phyloP scores from a whole-genome alignment of 1,140 invertebrate species.

The Sycophaga agraensis region DNA sequence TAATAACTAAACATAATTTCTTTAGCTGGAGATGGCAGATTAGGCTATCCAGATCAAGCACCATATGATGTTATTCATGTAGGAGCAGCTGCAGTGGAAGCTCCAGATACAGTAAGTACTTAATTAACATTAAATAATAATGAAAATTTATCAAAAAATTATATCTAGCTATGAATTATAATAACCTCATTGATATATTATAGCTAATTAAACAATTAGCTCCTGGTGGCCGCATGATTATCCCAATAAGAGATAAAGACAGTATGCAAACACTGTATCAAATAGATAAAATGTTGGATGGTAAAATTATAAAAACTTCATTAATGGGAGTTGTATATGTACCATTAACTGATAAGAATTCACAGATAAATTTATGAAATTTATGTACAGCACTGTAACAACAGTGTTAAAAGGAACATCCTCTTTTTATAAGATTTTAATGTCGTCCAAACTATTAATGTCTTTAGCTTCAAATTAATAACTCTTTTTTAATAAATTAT shows the following conservation, averaged over 20 bases:
- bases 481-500: no score
- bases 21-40: conserved; percentile 67
- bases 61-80: conserved; percentile 77
- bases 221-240: no score
- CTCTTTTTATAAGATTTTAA: no score
- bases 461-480: no score
- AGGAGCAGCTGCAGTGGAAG: conserved; percentile 54
- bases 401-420: background rate
- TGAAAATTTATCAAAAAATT: no score
- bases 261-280: conserved; percentile 78
- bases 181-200: no score
- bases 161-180: no score
- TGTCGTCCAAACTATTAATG: no score
- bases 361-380: conserved; percentile 60
- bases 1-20: background rate
- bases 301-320: conserved; percentile 72
- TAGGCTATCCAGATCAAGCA: conserved; percentile 61
- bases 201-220: no score
- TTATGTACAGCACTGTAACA: conserved; percentile 36
- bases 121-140: no score
- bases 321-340: conserved; percentile 98
- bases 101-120: conserved; percentile 57
- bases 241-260: conserved; percentile 42
- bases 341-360: conserved; percentile 86
- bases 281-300: conserved; percentile 86